phyloP scores from a whole-genome alignment of 64 coral and sea anemone species.

The Orbicella faveolata region DNA sequence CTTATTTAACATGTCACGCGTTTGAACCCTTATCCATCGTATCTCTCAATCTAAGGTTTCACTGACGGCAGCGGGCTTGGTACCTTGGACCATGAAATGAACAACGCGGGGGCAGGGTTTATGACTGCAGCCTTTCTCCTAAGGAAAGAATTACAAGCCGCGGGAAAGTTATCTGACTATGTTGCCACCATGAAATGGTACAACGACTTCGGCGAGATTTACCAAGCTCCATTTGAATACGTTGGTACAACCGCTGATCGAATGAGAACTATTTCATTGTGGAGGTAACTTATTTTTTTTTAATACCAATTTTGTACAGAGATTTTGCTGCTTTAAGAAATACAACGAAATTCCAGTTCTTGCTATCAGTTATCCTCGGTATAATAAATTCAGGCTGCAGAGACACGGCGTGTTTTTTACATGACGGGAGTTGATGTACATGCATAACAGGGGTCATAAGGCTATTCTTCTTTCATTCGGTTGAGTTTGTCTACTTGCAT shows the following conservation, averaged over 20 bases:
- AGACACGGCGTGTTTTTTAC: too few species aligned
- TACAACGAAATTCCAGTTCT: too few species aligned
- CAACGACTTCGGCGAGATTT: slow-evolving; percentile 17
- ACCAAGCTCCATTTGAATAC: slow-evolving; percentile 36
- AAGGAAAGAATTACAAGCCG: neutral
- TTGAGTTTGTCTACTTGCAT: too few species aligned
- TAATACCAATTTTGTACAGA: neutral
- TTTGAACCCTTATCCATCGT: too few species aligned
- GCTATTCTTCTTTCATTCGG: too few species aligned
- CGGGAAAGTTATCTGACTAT: neutral
- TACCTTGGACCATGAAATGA: slow-evolving; percentile 53
- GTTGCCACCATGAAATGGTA: slow-evolving; percentile 54
- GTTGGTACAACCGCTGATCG: slow-evolving; percentile 46
- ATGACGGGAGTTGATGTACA: too few species aligned
- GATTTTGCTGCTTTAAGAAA: too few species aligned
- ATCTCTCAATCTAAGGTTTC: slow-evolving; percentile 3
- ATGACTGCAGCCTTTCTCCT: slow-evolving; percentile 37
- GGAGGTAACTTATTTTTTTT: neutral
- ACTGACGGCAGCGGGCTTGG: slow-evolving; percentile 49
- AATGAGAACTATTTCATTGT: slow-evolving; percentile 36
- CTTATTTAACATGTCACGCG: too few species aligned
- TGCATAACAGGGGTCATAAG: too few species aligned
- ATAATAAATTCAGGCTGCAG: too few species aligned
- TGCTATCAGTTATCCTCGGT: too few species aligned
- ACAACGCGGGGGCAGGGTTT: slow-evolving; percentile 8